Evolutionary conservation across 1,140 invertebrate species (phyloP).

Genomic region (Papilio helenus): DNA sequence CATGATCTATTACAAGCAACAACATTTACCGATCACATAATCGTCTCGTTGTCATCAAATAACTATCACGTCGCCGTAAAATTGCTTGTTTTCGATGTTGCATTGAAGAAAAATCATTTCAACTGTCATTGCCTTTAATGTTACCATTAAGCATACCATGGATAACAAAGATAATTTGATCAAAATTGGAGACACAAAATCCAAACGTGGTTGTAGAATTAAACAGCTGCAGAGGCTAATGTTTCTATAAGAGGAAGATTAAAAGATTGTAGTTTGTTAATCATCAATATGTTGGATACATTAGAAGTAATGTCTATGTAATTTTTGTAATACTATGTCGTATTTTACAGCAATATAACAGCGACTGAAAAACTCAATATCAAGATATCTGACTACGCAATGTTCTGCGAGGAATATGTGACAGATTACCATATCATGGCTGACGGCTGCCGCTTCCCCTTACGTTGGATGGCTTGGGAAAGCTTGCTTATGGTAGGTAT

Average conservation of each 20-base stretch:
- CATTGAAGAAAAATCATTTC: neutral
- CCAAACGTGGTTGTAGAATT: neutral
- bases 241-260: neutral
- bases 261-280: neutral
- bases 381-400: slow-evolving; percentile 95
- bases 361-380: slow-evolving; percentile 91
- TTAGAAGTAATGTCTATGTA: neutral
- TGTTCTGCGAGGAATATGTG: slow-evolving; percentile 92
- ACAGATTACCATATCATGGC: slow-evolving; percentile 93
- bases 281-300: neutral
- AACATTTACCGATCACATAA: neutral
- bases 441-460: slow-evolving; percentile 90
- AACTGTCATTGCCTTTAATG: neutral
- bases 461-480: slow-evolving; percentile 96
- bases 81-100: neutral
- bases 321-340: slow-evolving; percentile 12
- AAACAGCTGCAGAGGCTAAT: neutral
- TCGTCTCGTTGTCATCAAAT: neutral
- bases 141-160: neutral
- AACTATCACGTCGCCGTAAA: neutral
- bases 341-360: slow-evolving; percentile 90
- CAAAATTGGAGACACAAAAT: neutral
- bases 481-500: slow-evolving; percentile 88
- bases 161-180: neutral
- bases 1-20: neutral